Conservation (phyloP, 1,140 invertebrate species). For the Solen grandis region DNA sequence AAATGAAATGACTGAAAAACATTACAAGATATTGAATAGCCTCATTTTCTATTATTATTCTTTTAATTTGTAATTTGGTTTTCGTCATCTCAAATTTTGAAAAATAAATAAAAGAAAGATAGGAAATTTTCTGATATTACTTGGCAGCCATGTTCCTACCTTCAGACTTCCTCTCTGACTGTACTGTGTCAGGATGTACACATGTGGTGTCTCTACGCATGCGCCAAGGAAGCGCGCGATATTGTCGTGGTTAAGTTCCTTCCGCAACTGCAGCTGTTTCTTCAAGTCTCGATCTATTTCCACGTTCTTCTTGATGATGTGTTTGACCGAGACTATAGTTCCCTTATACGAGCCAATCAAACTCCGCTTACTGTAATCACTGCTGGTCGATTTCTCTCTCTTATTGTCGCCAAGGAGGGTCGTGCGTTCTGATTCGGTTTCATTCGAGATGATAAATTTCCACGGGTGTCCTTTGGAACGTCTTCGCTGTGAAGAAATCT, state of each 20-base stretch:
- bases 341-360: conserved; percentile 87
- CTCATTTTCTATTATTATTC: too few species aligned
- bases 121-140: too few species aligned
- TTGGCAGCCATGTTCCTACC: too few species aligned
- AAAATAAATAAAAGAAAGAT: too few species aligned
- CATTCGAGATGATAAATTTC: conserved; percentile 44
- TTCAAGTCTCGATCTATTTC: conserved; percentile 96
- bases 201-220: conserved; percentile 90
- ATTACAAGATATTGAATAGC: too few species aligned
- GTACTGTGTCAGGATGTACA: conserved; percentile 94
- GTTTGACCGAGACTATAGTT: conserved; percentile 79
- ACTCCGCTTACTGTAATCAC: conserved; percentile 86
- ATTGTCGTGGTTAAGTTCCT: conserved; percentile 95
- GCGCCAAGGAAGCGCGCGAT: conserved; percentile 98
- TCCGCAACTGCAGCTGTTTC: conserved; percentile 98
- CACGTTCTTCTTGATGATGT: conserved; percentile 90
- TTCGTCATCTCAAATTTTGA: too few species aligned
- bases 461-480: conserved; percentile 45
- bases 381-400: conserved; percentile 69
- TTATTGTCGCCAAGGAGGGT: conserved; percentile 58
- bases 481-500: conserved; percentile 5
- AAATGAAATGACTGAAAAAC: too few species aligned
- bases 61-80: too few species aligned
- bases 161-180: conserved; percentile 89
- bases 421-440: conserved; percentile 54